Evolutionary conservation across 2,888 invertebrate species (phyloP).

Genomic region (Ashinkailepas kermadecensis): DNA sequence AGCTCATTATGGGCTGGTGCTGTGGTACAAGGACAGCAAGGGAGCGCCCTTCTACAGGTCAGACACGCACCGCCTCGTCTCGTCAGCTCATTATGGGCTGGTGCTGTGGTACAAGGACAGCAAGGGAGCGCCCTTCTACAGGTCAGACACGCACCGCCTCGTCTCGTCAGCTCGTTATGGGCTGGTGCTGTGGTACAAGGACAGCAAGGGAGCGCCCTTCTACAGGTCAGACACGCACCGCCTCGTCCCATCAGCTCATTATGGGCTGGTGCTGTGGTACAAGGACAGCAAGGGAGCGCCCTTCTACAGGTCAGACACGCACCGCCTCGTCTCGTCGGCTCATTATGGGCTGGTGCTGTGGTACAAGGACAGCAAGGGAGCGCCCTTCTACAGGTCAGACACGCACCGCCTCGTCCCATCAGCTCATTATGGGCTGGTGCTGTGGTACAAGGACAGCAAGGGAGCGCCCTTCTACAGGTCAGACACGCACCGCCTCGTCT

Average conservation of each 20-base stretch:
- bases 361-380: slow-evolving; percentile 40
- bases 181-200: slow-evolving; percentile 40
- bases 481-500: not conserved
- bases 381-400: slow-evolving; percentile 38
- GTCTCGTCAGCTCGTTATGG: no score
- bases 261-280: slow-evolving; percentile 39
- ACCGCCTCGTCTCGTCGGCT: no score
- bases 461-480: slow-evolving; percentile 39
- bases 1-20: slow-evolving; percentile 34
- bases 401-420: no score
- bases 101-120: slow-evolving; percentile 41
- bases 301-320: slow-evolving; percentile 37
- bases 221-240: slow-evolving; percentile 35
- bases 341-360: slow-evolving; percentile 36
- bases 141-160: slow-evolving; percentile 29
- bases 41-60: slow-evolving; percentile 39
- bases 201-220: slow-evolving; percentile 39
- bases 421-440: slow-evolving; percentile 34
- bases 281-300: slow-evolving; percentile 39
- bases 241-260: no score
- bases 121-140: slow-evolving; percentile 39
- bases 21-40: slow-evolving; percentile 40
- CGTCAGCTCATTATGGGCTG: slow-evolving; percentile 26
- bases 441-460: slow-evolving; percentile 40
- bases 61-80: not conserved